A percentile compares a stretch with the other conserved stretches of the same genome.
Conservation (phyloP, 2,113 vertebrate genomes). For the Sarotherodon lohbergeri region DNA sequence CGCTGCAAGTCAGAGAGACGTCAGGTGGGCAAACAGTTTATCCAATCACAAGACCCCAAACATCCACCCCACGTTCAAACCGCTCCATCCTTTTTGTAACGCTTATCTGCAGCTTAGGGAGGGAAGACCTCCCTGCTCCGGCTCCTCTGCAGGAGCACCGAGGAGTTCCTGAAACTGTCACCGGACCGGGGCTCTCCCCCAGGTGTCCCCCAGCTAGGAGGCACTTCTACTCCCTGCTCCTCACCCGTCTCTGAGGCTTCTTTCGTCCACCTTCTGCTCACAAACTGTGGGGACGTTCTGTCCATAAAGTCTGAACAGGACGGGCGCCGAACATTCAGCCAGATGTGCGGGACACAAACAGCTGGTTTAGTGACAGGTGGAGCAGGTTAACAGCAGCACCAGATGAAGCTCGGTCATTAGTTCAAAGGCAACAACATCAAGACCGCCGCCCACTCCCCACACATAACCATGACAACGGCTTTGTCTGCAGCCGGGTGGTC, state of each 20-base stretch:
- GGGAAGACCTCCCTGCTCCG: background rate
- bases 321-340: background rate
- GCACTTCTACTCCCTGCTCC: background rate
- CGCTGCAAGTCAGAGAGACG: background rate
- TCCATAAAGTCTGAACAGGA: background rate
- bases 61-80: background rate
- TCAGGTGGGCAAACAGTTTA: background rate
- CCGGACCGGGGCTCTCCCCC: background rate
- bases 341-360: background rate
- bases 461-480: conserved; percentile 48
- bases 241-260: rapidly evolving
- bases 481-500: conserved; percentile 45
- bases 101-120: background rate
- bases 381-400: background rate
- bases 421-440: background rate
- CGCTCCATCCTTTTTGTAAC: background rate
- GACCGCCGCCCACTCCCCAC: background rate
- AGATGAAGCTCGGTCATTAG: background rate
- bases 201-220: background rate
- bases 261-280: background rate
- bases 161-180: background rate
- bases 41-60: background rate
- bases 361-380: background rate
- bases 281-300: background rate
- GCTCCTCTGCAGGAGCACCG: background rate